Evolutionary conservation across 2,113 vertebrate species (phyloP).

Genomic region (Lamprotornis superbus): DNA sequence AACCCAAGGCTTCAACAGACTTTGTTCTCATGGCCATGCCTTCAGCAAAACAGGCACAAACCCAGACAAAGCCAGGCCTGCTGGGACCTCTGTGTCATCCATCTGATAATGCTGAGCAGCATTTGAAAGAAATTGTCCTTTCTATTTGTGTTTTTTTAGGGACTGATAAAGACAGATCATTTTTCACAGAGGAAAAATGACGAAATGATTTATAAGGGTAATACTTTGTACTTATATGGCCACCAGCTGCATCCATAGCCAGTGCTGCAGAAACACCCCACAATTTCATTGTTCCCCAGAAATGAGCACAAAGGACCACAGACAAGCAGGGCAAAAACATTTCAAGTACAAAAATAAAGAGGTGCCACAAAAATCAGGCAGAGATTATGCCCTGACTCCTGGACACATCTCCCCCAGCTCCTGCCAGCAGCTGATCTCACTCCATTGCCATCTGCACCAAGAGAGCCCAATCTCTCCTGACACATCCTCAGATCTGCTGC

Average conservation of each 20-base stretch:
- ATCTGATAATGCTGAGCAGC: not conserved
- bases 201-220: not conserved
- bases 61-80: not conserved
- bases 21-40: not conserved
- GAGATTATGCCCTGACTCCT: not conserved
- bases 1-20: not conserved
- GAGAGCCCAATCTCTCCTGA: not conserved
- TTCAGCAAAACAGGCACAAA: not conserved
- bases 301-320: not conserved
- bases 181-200: not conserved
- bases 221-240: not conserved
- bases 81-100: not conserved
- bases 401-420: not conserved
- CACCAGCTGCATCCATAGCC: not conserved
- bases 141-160: not conserved
- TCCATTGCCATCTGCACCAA: not conserved
- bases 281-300: not conserved
- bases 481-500: not conserved
- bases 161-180: not conserved
- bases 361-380: slow-evolving; percentile 11
- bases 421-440: slow-evolving; percentile 5
- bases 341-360: slow-evolving; percentile 17
- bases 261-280: not conserved
- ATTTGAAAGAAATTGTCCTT: not conserved
- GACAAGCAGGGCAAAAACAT: not conserved